Evolutionary conservation across 2,888 invertebrate genomes (phyloP).

Genomic region (Pammene fasciana): DNA sequence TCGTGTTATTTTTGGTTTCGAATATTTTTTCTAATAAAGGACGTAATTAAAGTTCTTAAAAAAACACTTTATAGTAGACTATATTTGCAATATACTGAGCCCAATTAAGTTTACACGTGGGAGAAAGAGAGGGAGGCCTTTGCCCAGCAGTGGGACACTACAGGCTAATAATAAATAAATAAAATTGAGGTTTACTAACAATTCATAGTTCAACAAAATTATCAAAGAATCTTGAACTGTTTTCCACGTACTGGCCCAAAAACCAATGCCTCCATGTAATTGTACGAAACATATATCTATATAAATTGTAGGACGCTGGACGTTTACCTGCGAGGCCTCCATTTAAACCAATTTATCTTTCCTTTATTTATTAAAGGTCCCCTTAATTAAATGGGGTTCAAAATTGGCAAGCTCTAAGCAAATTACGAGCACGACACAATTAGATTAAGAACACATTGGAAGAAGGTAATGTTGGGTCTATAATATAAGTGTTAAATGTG

Average conservation of each 20-base stretch:
- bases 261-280: background rate
- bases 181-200: too few species aligned
- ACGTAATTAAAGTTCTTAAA: too few species aligned
- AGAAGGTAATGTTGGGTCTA: background rate
- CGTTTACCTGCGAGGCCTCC: conserved; percentile 50
- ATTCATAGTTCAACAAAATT: too few species aligned
- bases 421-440: conserved; percentile 45
- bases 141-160: too few species aligned
- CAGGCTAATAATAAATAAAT: too few species aligned
- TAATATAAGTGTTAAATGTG: conserved; percentile 2
- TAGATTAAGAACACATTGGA: conserved; percentile 19
- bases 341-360: conserved; percentile 69
- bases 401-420: conserved; percentile 50
- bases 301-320: conserved; percentile 49
- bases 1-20: too few species aligned
- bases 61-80: too few species aligned
- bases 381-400: conserved; percentile 58
- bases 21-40: too few species aligned
- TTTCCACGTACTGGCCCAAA: background rate
- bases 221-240: background rate
- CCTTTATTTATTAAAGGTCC: conserved; percentile 59
- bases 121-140: too few species aligned
- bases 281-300: conserved; percentile 33
- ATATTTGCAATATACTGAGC: too few species aligned
- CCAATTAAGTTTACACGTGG: too few species aligned